These are phyloP conservation scores for Spheniscus humboldti DNA, from an alignment of 2,797 vertebrate genomes.

Conservation along the genomic window DNA sequence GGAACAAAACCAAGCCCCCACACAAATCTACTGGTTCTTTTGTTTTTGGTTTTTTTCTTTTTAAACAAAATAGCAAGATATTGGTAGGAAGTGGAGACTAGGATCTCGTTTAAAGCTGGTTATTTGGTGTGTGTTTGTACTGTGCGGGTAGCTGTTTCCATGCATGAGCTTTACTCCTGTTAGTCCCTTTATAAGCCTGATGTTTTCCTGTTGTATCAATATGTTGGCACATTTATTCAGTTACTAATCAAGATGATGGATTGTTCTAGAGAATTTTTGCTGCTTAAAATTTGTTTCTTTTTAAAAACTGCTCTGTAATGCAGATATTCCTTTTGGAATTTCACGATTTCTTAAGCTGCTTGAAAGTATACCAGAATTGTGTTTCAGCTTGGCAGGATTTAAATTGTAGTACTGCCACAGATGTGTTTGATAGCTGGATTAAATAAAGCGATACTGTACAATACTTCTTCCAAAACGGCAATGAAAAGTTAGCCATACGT, in stretches of 20 bases:
- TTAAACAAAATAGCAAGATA: background rate
- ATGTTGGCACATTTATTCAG: background rate
- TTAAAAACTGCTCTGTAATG: background rate
- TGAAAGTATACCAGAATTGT: background rate
- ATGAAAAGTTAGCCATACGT: background rate
- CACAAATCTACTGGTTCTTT: background rate
- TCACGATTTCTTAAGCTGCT: background rate
- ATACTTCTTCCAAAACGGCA: slow-evolving; percentile 1
- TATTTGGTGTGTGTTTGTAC: background rate
- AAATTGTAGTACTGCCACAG: background rate
- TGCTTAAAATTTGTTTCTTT: background rate
- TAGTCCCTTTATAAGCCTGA: background rate
- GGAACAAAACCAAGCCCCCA: background rate
- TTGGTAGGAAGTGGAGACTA: background rate
- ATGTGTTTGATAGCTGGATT: slow-evolving; percentile 17
- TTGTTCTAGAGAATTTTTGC: background rate
- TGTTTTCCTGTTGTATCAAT: background rate
- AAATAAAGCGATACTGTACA: slow-evolving; percentile 5
- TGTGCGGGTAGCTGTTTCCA: background rate
- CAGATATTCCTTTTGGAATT: background rate
- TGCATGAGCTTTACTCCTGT: background rate
- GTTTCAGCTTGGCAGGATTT: background rate
- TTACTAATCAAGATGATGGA: background rate
- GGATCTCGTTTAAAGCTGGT: background rate
- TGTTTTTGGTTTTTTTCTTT: background rate